Conservation (phyloP, 2,797 vertebrate species). For the Spinibarbus caldwelli region DNA sequence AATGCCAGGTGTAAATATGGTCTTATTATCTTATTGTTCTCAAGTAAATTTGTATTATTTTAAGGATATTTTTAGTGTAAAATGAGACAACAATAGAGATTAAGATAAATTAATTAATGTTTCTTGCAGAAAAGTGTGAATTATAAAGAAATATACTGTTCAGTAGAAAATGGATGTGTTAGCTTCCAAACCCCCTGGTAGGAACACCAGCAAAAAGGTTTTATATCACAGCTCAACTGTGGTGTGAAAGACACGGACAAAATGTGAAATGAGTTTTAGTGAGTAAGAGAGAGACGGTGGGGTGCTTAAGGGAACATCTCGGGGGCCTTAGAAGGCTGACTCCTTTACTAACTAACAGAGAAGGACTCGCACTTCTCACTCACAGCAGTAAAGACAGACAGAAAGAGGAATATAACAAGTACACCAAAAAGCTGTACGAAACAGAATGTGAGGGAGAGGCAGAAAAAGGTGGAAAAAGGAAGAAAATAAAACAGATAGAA, state of each 20-base stretch:
- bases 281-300: conserved; percentile 1
- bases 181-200: not conserved
- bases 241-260: conserved; percentile 27
- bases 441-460: conserved; percentile 9
- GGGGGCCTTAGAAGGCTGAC: not conserved
- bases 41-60: not conserved
- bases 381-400: not conserved
- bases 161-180: conserved; percentile 3
- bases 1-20: not conserved
- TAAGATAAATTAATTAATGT: not conserved
- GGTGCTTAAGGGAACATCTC: conserved; percentile 23
- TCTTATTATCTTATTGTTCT: not conserved
- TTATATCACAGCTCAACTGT: conserved; percentile 27
- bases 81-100: not conserved
- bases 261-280: conserved; percentile 34
- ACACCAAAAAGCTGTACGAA: not conserved
- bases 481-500: conserved; percentile 46
- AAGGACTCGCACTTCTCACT: not conserved
- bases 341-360: conserved; percentile 16
- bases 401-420: conserved; percentile 4
- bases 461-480: not conserved
- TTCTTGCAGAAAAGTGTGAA: not conserved
- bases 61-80: not conserved
- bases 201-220: conserved; percentile 23
- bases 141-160: not conserved